Evolutionary conservation across 2,113 vertebrate species (phyloP), one percentile per base, ranked within the genome.

Genomic region (Sisor rabdophorus): DNA sequence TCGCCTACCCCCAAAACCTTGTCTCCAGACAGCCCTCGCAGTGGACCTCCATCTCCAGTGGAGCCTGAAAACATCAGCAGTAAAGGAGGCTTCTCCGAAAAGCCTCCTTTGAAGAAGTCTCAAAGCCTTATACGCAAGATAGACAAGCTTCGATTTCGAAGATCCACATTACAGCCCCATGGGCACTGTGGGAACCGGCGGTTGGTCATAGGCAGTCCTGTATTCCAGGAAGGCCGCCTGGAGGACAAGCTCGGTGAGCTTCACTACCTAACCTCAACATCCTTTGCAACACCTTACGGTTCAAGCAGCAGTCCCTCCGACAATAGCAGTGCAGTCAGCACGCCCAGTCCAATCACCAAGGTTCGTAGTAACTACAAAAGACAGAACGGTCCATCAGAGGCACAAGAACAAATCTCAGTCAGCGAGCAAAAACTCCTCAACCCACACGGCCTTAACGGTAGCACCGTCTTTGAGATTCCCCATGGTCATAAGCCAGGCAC

Each of bases 401-500:
- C 1, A 0, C 17, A 13, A 64, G 26, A 36, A 17, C 24, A 24
- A 17, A 75, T 70, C 19, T 36, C 80, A 50, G n/a, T 36, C 4
- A 22, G n/a, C 48, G 65, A 58, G 52, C 83, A 75, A 64, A 81
- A 75, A 48, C 71, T 65, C 44, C 84, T 78, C 59, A 89, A 90
- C 73, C 88, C 89, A 56, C 63, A 7, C 4, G 75, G 59, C 10
- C 77, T 86, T 65, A 86, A 71, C 0, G 83, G 82, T 22, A 84
- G 81, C 24, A 81, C 92, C 53, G 55, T 93, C 52, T 95, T 95
- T 87, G 89, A 93, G 4, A 85, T 95, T 64, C 93, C 94, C 11
- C 89, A 87, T 0, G 92, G 91, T 67, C 93, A 95, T 83, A 95
- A 95, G 80, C 93, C 93, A 3, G 94, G 94, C 19, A 95, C 94